Conservation (phyloP, 2,113 vertebrate species). For the Nansenia antarctica region DNA sequence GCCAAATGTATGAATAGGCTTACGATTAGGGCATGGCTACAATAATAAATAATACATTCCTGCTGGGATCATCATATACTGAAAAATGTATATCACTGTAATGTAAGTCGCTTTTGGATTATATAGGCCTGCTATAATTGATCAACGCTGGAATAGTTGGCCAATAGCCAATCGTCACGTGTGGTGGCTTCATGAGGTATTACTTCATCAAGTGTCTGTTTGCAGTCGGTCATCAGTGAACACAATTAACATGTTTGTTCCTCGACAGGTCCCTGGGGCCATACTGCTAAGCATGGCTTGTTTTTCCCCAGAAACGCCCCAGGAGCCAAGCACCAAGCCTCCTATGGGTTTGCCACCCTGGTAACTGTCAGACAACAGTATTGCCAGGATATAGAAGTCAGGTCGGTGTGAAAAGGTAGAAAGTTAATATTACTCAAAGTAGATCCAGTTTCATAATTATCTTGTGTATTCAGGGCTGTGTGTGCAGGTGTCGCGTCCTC, state of each 20-base stretch:
- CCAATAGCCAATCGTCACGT: no score
- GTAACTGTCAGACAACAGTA: constrained; percentile 64
- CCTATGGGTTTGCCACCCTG: constrained; percentile 61
- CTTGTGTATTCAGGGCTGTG: no score
- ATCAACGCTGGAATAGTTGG: no score
- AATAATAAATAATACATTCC: no score
- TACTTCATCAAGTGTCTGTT: constrained; percentile 25
- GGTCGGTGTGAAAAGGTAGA: background rate
- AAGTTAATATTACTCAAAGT: background rate
- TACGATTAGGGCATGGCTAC: no score
- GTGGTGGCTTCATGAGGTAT: constrained; percentile 4
- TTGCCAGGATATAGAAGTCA: background rate
- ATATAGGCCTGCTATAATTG: no score
- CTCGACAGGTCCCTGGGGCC: constrained; percentile 39
- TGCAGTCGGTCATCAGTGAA: constrained; percentile 28
- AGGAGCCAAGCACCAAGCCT: constrained; percentile 35
- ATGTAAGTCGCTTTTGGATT: no score
- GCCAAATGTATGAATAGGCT: no score
- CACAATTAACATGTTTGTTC: constrained; percentile 79
- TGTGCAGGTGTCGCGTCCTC: no score
- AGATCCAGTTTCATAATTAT: background rate
- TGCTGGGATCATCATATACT: no score
- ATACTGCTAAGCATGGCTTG: constrained; percentile 53
- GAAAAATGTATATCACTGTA: no score
- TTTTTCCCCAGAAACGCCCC: constrained; percentile 64